phyloP scores from a whole-genome alignment of 2,113 vertebrate species.

The Panthera tigris region DNA sequence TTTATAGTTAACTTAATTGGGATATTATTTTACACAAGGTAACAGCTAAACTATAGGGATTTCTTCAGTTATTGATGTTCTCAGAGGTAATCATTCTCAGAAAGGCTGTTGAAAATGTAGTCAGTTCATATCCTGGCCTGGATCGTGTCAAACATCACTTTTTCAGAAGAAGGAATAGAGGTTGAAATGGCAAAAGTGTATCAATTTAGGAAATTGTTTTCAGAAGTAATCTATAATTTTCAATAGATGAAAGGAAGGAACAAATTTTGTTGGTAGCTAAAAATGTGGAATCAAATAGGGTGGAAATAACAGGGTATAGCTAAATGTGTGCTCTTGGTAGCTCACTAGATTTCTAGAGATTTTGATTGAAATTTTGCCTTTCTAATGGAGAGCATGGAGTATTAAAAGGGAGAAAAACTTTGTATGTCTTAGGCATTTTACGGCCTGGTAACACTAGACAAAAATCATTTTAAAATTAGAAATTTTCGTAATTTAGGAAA shows the following conservation, averaged over 20 bases:
- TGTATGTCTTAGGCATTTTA: not conserved
- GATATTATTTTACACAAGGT: conserved; percentile 45
- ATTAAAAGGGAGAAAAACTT: not conserved
- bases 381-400: not conserved
- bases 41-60: not conserved
- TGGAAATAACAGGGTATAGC: not conserved
- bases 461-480: conserved; percentile 1
- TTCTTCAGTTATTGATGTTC: conserved; percentile 31
- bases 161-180: conserved; percentile 23
- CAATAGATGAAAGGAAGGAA: not conserved
- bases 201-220: conserved; percentile 41
- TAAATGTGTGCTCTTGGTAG: not conserved
- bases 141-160: conserved; percentile 20
- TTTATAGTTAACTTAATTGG: conserved; percentile 9
- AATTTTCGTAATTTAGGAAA: conserved; percentile 6
- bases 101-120: not conserved
- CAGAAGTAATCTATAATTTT: conserved; percentile 39
- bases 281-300: conserved; percentile 16
- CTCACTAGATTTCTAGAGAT: not conserved
- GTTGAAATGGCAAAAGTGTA: conserved; percentile 5
- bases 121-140: not conserved
- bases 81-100: not conserved
- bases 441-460: not conserved
- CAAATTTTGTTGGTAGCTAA: not conserved
- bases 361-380: conserved; percentile 2